These are phyloP conservation scores for Diplodus sargus DNA, from an alignment of 2,797 vertebrate species.

Conservation along the genomic window DNA sequence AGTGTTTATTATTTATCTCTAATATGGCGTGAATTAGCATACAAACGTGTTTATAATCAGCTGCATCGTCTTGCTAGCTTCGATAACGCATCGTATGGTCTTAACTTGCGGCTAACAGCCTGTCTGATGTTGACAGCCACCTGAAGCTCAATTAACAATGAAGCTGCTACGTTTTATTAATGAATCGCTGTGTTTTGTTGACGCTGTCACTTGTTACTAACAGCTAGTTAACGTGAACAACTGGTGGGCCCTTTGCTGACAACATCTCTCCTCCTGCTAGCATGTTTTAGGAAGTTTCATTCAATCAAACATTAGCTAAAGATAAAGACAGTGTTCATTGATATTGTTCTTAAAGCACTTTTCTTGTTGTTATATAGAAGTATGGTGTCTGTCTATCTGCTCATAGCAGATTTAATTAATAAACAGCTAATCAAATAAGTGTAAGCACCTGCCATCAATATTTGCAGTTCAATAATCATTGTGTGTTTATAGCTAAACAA, in stretches of 20 bases:
- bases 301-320: background rate
- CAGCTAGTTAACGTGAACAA: background rate
- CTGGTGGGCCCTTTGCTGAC: background rate
- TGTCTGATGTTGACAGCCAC: slow-evolving; percentile 35
- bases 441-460: background rate
- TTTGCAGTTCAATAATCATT: background rate
- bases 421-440: background rate
- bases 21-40: background rate
- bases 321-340: background rate
- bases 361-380: background rate
- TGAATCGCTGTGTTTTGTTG: background rate
- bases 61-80: slow-evolving; percentile 7
- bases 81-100: background rate
- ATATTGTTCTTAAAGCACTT: background rate
- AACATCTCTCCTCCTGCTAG: background rate
- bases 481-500: background rate
- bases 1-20: background rate
- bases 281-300: background rate
- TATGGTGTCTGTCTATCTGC: background rate
- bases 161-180: background rate
- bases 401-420: background rate
- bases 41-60: background rate
- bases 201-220: background rate
- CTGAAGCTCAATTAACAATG: background rate
- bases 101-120: slow-evolving; percentile 9